These are phyloP conservation scores for Hippopotamyrus pictus DNA, from an alignment of 2,797 vertebrate genomes.

Conservation along the genomic window DNA sequence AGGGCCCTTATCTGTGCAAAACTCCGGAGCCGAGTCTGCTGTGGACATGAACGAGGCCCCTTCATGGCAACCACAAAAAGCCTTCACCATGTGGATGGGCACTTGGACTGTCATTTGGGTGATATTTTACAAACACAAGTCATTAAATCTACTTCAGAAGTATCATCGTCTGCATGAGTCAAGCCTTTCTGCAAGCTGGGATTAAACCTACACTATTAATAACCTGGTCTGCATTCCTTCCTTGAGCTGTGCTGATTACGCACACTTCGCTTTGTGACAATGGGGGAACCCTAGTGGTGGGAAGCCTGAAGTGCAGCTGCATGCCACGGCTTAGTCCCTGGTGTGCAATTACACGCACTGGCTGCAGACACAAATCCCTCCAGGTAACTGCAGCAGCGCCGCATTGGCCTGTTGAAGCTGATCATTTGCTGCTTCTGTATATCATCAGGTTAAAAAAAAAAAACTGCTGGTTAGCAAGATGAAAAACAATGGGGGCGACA, in stretches of 20 bases:
- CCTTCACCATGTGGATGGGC: not conserved
- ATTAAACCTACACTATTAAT: not conserved
- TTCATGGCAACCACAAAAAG: not conserved
- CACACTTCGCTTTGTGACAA: not conserved
- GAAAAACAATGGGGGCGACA: not conserved
- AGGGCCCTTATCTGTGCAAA: not conserved
- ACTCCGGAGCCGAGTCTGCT: not conserved
- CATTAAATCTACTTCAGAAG: not conserved
- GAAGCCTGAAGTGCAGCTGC: constrained; percentile 24
- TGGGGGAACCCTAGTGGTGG: not conserved
- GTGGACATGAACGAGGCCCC: not conserved
- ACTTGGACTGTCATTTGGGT: not conserved
- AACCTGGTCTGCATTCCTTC: not conserved
- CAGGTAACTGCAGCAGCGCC: constrained; percentile 16
- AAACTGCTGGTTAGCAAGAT: not conserved
- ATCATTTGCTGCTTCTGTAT: not conserved
- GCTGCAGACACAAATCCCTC: constrained; percentile 12
- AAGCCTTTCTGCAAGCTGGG: not conserved
- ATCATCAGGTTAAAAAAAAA: not conserved
- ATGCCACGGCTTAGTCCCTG: constrained; percentile 19
- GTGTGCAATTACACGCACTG: constrained; percentile 31
- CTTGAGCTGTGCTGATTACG: not conserved
- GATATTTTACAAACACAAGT: not conserved
- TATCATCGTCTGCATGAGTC: not conserved
- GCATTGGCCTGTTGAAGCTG: not conserved